phyloP scores from a whole-genome alignment of 2,797 vertebrate species.

The Siniperca scherzeri region DNA sequence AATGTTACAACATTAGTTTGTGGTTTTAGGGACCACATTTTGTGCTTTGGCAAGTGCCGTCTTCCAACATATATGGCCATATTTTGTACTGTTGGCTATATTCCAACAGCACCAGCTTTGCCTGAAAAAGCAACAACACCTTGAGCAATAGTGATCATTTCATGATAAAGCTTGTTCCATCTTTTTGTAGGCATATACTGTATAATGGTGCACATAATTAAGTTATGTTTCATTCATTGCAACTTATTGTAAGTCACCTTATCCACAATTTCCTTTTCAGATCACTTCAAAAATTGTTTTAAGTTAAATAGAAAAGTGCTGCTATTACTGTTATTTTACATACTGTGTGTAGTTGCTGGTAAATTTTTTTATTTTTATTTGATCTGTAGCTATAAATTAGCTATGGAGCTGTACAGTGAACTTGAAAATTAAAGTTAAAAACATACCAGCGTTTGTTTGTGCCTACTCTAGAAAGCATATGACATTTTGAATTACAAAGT shows the following conservation, averaged over 20 bases:
- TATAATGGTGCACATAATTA: too few species aligned
- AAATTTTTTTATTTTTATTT: background rate
- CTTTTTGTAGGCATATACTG: slow-evolving; percentile 1
- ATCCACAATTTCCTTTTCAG: background rate
- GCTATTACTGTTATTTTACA: background rate
- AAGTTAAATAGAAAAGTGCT: background rate
- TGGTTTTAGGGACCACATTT: slow-evolving; percentile 2
- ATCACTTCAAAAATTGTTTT: rapidly evolving
- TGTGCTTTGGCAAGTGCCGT: background rate
- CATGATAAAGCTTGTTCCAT: slow-evolving; percentile 39
- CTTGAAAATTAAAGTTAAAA: background rate
- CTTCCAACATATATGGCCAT: slow-evolving; percentile 9
- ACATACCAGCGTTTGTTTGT: rapidly evolving
- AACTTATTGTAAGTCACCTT: background rate
- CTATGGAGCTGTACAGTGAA: slow-evolving; percentile 4
- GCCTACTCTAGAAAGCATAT: background rate
- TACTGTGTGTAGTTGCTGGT: background rate
- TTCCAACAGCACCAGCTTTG: background rate
- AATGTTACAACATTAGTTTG: background rate
- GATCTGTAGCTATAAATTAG: slow-evolving; percentile 24
- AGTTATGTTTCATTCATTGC: background rate
- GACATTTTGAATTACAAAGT: background rate
- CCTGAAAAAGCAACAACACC: slow-evolving; percentile 19
- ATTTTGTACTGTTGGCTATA: slow-evolving; percentile 17
- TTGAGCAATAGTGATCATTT: slow-evolving; percentile 9